These are phyloP conservation scores for Fragum sueziense DNA, from an alignment of 2,888 invertebrate species.

Conservation along the genomic window DNA sequence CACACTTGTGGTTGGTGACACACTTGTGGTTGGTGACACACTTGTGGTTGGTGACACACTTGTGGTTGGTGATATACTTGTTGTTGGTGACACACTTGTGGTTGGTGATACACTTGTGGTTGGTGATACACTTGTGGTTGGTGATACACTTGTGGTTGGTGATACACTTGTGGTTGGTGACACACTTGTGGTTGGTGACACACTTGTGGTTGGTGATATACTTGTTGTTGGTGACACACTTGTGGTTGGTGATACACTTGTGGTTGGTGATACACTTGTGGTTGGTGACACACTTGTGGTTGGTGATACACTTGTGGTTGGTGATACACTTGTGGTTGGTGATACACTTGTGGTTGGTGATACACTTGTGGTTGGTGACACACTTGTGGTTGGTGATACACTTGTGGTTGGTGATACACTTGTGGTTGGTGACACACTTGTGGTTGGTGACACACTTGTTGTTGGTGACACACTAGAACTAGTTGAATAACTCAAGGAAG, in stretches of 20 bases:
- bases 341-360: too few relatives aligned
- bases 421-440: background rate
- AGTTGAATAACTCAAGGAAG: background rate
- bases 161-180: background rate
- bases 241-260: too few relatives aligned
- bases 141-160: constrained; percentile 5
- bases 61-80: background rate
- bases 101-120: background rate
- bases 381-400: too few relatives aligned
- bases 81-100: background rate
- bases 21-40: background rate
- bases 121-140: background rate
- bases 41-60: background rate
- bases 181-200: background rate
- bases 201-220: background rate
- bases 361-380: too few relatives aligned
- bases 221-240: background rate
- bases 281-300: too few relatives aligned
- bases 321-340: too few relatives aligned
- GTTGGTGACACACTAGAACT: too few relatives aligned
- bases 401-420: background rate
- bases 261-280: too few relatives aligned
- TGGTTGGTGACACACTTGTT: constrained; percentile 2
- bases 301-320: too few relatives aligned
- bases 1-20: background rate